These are phyloP conservation scores for Fissipunctia ypsillon DNA, from an alignment of 2,888 invertebrate genomes.

Conservation along the genomic window DNA sequence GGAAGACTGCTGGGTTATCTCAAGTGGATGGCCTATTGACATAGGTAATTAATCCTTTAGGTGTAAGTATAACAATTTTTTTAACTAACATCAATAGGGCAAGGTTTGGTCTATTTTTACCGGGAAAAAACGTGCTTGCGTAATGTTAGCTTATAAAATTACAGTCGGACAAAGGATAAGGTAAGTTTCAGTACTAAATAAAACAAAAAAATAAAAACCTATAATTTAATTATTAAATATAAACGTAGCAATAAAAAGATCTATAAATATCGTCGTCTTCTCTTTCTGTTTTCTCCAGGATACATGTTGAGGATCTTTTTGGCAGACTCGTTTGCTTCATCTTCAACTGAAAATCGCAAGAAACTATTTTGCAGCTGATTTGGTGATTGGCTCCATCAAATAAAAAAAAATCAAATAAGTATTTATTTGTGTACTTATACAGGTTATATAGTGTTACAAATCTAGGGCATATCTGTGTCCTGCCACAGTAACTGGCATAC, in stretches of 20 bases:
- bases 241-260: background rate
- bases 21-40: background rate
- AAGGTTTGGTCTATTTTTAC: background rate
- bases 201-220: background rate
- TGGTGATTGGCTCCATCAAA: background rate
- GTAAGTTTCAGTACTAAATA: background rate
- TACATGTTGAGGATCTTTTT: slow-evolving; percentile 75
- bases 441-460: background rate
- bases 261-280: slow-evolving; percentile 56
- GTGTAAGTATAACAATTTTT: background rate
- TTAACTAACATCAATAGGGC: background rate
- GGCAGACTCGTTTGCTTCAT: slow-evolving; percentile 72
- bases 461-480: background rate
- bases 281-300: slow-evolving; percentile 73
- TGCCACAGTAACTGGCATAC: background rate
- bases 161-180: background rate
- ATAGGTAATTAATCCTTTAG: background rate
- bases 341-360: slow-evolving; percentile 70
- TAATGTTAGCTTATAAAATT: background rate
- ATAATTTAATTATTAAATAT: background rate
- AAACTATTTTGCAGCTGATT: background rate
- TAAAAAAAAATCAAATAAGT: too few relatives aligned
- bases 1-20: background rate
- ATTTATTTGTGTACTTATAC: too few relatives aligned
- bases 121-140: background rate